Percentiles rank a stretch among this genome's conserved stretches.
These are phyloP conservation scores for Torymus tubicola DNA, from an alignment of 2,888 invertebrate species.

Conservation along the genomic window DNA sequence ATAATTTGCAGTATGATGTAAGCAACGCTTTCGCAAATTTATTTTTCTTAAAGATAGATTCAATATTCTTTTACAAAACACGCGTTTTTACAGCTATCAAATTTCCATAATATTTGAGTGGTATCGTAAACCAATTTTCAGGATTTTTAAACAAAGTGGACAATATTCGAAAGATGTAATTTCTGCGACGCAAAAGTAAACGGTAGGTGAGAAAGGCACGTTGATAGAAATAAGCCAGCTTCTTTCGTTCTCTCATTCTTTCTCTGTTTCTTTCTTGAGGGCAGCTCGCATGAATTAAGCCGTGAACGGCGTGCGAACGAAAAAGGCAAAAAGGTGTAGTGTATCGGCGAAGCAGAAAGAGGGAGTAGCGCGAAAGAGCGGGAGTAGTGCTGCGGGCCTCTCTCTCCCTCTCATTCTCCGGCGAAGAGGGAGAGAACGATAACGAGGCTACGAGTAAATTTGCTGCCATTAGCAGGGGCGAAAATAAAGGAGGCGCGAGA, in stretches of 20 bases:
- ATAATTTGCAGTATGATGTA: too few species aligned
- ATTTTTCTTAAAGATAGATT: too few species aligned
- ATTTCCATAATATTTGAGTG: too few species aligned
- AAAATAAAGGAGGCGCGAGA: slow-evolving; percentile 73
- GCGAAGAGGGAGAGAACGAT: slow-evolving; percentile 62
- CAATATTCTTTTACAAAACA: too few species aligned
- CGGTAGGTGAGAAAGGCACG: slow-evolving; percentile 31
- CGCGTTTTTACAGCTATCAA: too few species aligned
- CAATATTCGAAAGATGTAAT: slow-evolving; percentile 34
- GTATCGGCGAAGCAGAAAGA: slow-evolving; percentile 9
- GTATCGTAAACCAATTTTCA: too few species aligned
- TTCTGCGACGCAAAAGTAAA: slow-evolving; percentile 26
- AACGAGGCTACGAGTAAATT: slow-evolving; percentile 73
- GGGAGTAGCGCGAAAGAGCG: slow-evolving; percentile 34
- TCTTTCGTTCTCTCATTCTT: slow-evolving; percentile 1
- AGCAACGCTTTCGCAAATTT: too few species aligned
- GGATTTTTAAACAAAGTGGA: neutral
- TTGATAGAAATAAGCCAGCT: neutral
- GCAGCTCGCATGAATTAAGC: slow-evolving; percentile 48
- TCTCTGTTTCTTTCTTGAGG: neutral
- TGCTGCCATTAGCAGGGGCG: slow-evolving; percentile 73
- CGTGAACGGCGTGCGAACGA: slow-evolving; percentile 29
- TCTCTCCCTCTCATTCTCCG: slow-evolving; percentile 21
- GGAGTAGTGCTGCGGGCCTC: slow-evolving; percentile 44
- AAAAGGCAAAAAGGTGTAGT: slow-evolving; percentile 42